Percentiles rank a stretch among this genome's conserved stretches.
Evolutionary conservation across 2,888 invertebrate genomes (phyloP).

Genomic region (Drosophila mulleri): DNA sequence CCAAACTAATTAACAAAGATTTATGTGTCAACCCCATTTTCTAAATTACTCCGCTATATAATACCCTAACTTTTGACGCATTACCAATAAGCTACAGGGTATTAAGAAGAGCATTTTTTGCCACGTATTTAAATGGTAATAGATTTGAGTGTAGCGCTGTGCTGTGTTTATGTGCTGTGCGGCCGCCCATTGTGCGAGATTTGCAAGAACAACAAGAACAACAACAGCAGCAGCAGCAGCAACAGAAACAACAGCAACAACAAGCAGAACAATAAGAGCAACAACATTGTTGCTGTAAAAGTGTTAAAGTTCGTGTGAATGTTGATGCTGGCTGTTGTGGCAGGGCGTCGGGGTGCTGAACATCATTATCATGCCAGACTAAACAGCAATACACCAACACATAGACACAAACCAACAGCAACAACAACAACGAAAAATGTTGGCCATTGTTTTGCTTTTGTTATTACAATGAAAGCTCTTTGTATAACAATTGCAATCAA

Average conservation of each 20-base stretch:
- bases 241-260: constrained; percentile 6
- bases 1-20: too few relatives aligned
- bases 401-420: constrained; percentile 21
- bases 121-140: constrained; percentile 75
- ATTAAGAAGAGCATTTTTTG: constrained; percentile 31
- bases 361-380: constrained; percentile 71
- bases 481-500: constrained; percentile 69
- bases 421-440: constrained; percentile 27
- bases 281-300: constrained; percentile 51
- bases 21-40: too few relatives aligned
- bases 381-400: constrained; percentile 30
- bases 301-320: constrained; percentile 80
- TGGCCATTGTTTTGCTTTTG: constrained; percentile 72
- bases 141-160: constrained; percentile 46
- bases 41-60: not conserved
- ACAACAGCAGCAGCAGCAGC: not conserved
- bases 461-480: constrained; percentile 79
- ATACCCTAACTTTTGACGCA: not conserved
- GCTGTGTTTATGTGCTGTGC: constrained; percentile 24
- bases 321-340: constrained; percentile 33
- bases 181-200: constrained; percentile 51
- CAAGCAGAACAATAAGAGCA: constrained; percentile 24
- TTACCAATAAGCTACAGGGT: constrained; percentile 13
- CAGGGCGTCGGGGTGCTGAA: constrained; percentile 42
- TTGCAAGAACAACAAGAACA: constrained; percentile 38